Evolutionary conservation across 2,113 vertebrate species (phyloP), one percentile per base, ranked within the genome.

Genomic region (Mirounga angustirostris): DNA sequence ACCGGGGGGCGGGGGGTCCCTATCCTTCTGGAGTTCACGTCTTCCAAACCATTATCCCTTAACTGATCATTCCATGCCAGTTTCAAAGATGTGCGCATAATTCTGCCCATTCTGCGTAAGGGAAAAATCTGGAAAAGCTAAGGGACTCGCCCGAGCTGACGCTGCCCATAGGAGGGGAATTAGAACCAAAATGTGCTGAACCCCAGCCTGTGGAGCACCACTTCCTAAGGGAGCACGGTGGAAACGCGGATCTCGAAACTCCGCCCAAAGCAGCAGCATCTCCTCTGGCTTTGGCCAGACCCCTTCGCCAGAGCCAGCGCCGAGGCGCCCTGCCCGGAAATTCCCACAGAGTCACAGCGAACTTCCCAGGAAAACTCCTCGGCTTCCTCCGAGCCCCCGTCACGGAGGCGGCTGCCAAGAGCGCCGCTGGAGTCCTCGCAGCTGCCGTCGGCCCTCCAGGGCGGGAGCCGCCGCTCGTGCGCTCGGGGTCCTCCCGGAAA

Each of bases 341-440:
- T 98, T 98, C 98, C 97, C 98, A 97, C 96, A 90, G 96, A 98
- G 95, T 94, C 96, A 87, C 97, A 96, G 92, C 95, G 89, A 98
- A 98, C 98, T 98, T 98, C 98, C 97, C 97, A 96, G 98, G 98
- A 98, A 98, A 97, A 97, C 98, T 98, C 92, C 87, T 89, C 78
- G 89, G 94, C 94, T 97, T 97, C 97, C 97, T 97, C 94, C 84
- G 54, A 94, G 91, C 76, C 91, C 94, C 80, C 24, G 97, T 95
- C 95, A 79, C 58, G 3, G 86, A 84, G 93, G 81, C 59, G 59
- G 86, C 90, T 97, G 98, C 97, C 98, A 97, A 96, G 86, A 94
- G 92, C 89, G 83, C 94, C 84, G 54, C 22, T n/a, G 85, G 96
- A 98, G 97, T 89, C 94, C 76, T 95, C 36, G 95, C 96, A 98